A percentile compares a stretch with the other conserved stretches of the same genome.
Conservation (phyloP, 1,140 invertebrate species). For the Halesus radiatus region DNA sequence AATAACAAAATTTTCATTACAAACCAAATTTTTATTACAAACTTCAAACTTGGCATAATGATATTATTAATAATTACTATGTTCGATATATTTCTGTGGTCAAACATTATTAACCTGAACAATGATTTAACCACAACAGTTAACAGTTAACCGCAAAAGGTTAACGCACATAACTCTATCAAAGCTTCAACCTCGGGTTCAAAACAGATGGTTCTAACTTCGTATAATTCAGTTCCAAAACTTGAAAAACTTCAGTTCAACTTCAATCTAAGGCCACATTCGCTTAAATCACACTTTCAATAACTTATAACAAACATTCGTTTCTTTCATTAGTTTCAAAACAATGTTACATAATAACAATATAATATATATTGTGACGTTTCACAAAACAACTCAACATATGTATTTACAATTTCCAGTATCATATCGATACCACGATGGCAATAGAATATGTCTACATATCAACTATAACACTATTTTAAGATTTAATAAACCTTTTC, state of each 20-base stretch:
- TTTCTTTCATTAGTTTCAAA: neutral
- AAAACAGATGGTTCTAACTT: neutral
- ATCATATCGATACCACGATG: neutral
- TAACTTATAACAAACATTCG: too few species aligned
- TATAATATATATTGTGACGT: neutral
- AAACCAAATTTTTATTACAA: too few species aligned
- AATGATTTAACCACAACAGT: neutral
- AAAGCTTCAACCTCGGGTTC: conserved; percentile 1
- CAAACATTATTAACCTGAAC: neutral
- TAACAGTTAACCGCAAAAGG: neutral
- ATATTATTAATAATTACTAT: too few species aligned
- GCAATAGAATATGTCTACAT: too few species aligned
- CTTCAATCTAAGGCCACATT: conserved; percentile 14
- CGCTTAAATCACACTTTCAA: neutral
- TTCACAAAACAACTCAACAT: neutral
- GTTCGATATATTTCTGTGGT: too few species aligned
- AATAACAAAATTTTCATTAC: too few species aligned
- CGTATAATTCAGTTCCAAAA: neutral
- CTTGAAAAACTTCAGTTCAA: neutral
- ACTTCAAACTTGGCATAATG: too few species aligned
- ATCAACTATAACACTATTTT: too few species aligned
- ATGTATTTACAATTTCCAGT: neutral
- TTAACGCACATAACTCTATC: neutral
- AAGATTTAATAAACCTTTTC: too few species aligned
- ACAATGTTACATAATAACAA: neutral